Conservation (phyloP, 1,140 invertebrate genomes). For the Solenopsis invicta region DNA sequence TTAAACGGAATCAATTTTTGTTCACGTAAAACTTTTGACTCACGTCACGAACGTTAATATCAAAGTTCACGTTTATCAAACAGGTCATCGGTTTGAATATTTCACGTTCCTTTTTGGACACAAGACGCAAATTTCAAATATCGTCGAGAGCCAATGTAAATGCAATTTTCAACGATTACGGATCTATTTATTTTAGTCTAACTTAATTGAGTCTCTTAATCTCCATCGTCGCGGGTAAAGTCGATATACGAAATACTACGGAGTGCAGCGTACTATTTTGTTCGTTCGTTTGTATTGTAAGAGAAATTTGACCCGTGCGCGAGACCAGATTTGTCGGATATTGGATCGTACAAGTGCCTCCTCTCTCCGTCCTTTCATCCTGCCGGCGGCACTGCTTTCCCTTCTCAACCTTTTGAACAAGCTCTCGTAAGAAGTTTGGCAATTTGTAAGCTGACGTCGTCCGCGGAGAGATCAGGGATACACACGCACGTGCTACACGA, state of each 20-base stretch:
- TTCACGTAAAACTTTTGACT: not conserved
- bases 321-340: slow-evolving; percentile 63
- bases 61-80: not conserved
- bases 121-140: not conserved
- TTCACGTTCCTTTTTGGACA: not conserved
- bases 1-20: not conserved
- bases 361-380: slow-evolving; percentile 48
- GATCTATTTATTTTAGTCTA: slow-evolving; percentile 14
- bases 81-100: not conserved
- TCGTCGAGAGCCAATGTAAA: not conserved
- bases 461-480: slow-evolving; percentile 48
- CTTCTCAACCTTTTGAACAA: slow-evolving; percentile 27
- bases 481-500: slow-evolving; percentile 51
- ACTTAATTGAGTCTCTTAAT: slow-evolving; percentile 29
- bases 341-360: slow-evolving; percentile 73
- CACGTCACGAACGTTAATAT: not conserved
- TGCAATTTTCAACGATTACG: not conserved
- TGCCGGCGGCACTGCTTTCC: slow-evolving; percentile 43
- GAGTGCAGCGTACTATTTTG: slow-evolving; percentile 14
- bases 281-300: slow-evolving; percentile 25
- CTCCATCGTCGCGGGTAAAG: not conserved
- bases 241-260: slow-evolving; percentile 12
- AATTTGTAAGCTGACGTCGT: slow-evolving; percentile 73
- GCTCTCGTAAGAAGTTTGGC: slow-evolving; percentile 70
- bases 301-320: slow-evolving; percentile 61